phyloP scores from a whole-genome alignment of 2,888 invertebrate species.

The Sympetrum striolatum region DNA sequence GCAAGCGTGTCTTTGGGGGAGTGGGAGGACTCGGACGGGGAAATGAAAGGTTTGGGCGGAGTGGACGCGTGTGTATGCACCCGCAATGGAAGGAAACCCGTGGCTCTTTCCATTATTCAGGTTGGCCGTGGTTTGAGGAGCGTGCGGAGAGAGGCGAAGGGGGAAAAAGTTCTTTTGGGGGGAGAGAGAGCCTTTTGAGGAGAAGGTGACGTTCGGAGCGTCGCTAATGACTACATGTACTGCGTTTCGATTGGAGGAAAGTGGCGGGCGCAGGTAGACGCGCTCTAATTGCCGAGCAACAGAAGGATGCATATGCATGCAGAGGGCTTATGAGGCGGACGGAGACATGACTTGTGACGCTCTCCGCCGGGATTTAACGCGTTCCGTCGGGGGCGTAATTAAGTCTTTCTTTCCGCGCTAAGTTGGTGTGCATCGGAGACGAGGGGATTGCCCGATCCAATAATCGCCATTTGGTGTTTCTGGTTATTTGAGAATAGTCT shows the following conservation, averaged over 20 bases:
- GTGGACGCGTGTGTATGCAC: neutral
- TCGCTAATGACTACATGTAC: constrained; percentile 15
- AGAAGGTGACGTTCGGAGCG: constrained; percentile 5
- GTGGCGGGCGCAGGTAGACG: neutral
- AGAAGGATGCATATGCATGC: constrained; percentile 25
- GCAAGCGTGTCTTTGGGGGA: neutral
- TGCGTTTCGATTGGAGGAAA: constrained; percentile 20
- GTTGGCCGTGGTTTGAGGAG: neutral
- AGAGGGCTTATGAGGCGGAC: neutral
- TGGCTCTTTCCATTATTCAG: neutral
- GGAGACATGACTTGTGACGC: neutral
- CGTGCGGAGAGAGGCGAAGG: neutral
- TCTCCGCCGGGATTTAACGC: neutral
- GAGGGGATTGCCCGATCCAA: too few relatives aligned
- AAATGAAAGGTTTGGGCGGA: neutral
- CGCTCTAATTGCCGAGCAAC: constrained; percentile 23
- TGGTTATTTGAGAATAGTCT: too few relatives aligned
- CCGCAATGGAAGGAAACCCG: neutral
- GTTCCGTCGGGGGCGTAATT: neutral
- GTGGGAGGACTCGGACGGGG: neutral
- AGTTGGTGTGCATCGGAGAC: neutral
- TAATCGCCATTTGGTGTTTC: too few relatives aligned
- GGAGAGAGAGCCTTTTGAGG: neutral
- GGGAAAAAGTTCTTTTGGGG: neutral
- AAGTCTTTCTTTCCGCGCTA: neutral